Percentiles rank a stretch among this genome's conserved stretches.
Conservation (phyloP, 2,113 vertebrate species). For the Euleptes europaea region DNA sequence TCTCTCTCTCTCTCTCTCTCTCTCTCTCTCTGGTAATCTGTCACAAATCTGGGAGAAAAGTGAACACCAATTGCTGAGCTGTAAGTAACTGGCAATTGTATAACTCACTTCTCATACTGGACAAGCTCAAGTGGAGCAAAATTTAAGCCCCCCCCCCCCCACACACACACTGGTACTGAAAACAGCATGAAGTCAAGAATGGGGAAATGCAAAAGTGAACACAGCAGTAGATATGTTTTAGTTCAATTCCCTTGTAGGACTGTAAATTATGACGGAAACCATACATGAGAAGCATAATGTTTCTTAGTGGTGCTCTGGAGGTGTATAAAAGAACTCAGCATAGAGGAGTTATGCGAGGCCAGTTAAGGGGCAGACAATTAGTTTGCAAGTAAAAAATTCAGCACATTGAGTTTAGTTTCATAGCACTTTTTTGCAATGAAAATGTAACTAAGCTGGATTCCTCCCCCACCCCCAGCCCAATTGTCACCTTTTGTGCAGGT, state of each 20-base stretch:
- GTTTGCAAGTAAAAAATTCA: not conserved
- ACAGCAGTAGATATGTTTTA: conserved; percentile 47
- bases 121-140: not conserved
- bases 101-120: not conserved
- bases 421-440: not conserved
- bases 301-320: conserved; percentile 52
- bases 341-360: conserved; percentile 47
- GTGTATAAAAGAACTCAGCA: conserved; percentile 53
- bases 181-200: not conserved
- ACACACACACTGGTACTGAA: not conserved
- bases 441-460: not conserved
- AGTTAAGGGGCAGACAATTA: conserved; percentile 37
- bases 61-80: not conserved
- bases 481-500: fast-evolving
- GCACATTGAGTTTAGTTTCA: conserved; percentile 13
- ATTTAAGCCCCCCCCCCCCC: not conserved
- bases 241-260: conserved; percentile 41
- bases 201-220: not conserved
- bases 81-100: not conserved
- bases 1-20: no score
- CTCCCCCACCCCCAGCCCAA: not conserved
- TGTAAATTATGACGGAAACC: conserved; percentile 56
- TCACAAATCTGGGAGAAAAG: not conserved
- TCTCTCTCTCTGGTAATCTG: not conserved
- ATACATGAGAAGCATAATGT: conserved; percentile 49